Evolutionary conservation across 2,888 invertebrate genomes (phyloP).

Genomic region (Ectemnius lituratus): DNA sequence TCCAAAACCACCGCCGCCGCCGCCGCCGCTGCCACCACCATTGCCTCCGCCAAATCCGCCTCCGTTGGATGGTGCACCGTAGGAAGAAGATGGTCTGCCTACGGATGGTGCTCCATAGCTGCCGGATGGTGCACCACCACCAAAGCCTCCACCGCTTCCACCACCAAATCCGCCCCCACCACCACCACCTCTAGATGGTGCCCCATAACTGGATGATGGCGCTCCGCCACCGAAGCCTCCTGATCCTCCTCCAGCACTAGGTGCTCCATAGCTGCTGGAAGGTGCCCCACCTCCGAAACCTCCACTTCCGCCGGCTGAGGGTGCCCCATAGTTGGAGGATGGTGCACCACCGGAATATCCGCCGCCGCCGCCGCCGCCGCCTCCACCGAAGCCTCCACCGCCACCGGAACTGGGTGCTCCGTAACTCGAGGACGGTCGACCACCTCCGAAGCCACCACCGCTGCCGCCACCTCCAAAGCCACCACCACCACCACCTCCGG

Average conservation of each 20-base stretch:
- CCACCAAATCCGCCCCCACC: conserved; percentile 49
- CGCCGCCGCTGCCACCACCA: conserved; percentile 80
- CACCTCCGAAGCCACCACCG: conserved; percentile 57
- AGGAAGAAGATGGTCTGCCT: conserved; percentile 73
- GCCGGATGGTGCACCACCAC: conserved; percentile 47
- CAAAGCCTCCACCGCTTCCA: conserved; percentile 42
- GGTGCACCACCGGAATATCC: conserved; percentile 66
- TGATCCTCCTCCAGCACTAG: conserved; percentile 63
- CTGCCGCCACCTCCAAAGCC: conserved; percentile 48
- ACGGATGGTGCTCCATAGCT: conserved; percentile 60
- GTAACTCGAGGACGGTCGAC: conserved; percentile 75
- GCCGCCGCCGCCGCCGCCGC: conserved; percentile 63
- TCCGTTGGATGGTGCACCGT: conserved; percentile 76
- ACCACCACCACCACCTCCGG: conserved; percentile 54
- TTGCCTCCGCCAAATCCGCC: conserved; percentile 47
- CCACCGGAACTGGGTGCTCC: conserved; percentile 60
- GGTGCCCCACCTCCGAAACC: conserved; percentile 46
- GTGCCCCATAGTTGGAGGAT: conserved; percentile 75
- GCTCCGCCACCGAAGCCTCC: conserved; percentile 54
- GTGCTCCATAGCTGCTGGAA: conserved; percentile 59
- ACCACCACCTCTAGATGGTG: conserved; percentile 65
- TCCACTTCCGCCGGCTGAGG: conserved; percentile 41
- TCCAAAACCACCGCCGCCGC: conserved; percentile 76
- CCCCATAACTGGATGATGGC: conserved; percentile 69
- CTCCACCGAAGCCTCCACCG: conserved; percentile 44